Base-by-base conservation (phyloP, 2,113 vertebrate species). In the Corythoichthys intestinalis region DNA sequence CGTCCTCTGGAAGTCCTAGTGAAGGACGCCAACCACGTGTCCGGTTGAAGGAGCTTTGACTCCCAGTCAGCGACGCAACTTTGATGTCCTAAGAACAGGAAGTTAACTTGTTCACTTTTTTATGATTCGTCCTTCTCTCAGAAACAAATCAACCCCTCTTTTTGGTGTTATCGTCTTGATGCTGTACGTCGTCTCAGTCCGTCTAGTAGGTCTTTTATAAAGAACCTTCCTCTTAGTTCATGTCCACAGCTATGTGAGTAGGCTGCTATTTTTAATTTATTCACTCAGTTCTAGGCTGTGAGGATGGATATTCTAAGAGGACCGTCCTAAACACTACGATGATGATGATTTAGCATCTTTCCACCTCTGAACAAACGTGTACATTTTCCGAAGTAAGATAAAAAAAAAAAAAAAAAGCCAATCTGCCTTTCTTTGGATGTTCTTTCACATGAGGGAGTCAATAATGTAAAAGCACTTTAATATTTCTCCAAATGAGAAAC, bases 401-500 rank as follows among this genome's bases (percentile, higher is more conserved):
- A 76, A 54, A 71, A 78, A 66, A 28, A 76, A 54, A 71, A 78
- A 66, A 74, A 68, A n/a, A 80, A 80, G 82, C 78, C 86, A 35
- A 81, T 79, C 81, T 90, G 89, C 88, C 90, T 92, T 92, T 90
- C 76, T 82, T 85, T 78, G 78, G 83, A 88, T 84, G 83, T 91
- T 86, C 68, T 86, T 86, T 87, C 69, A 78, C 82, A 83, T 83
- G 83, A 90, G 90, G 89, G 85, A 94, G 91, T 92, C 91, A 93
- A 92, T 92, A 92, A 94, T 93, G 82, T 94, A 78, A 83, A 93
- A 93, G 97, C 97, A 99, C 97, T 99, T 99, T 99, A 98, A 86
- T 95, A 93, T 85, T 85, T 75, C 81, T 90, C 94, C 95, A 94
- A 93, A 93, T 97, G 89, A 57, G 89, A 47, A 47, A 68, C 53